These are phyloP conservation scores for Protonemura montana DNA, from an alignment of 2,888 invertebrate genomes.

Conservation along the genomic window DNA sequence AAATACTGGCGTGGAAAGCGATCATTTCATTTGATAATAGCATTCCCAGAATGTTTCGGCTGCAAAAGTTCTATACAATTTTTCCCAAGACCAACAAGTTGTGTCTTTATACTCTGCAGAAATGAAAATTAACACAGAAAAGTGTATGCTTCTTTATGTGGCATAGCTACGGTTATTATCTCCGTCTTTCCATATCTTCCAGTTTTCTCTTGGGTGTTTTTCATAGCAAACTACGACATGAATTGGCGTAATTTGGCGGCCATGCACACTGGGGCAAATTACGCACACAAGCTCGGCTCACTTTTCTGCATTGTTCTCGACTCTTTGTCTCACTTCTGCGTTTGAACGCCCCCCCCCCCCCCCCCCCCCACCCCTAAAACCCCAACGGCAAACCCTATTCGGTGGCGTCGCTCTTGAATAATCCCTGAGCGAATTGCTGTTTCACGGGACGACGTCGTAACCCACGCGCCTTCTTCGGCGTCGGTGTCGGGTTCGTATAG, in stretches of 20 bases:
- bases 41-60: no score
- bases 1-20: no score
- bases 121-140: no score
- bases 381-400: neutral
- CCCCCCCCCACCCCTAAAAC: neutral
- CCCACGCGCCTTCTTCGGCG: neutral
- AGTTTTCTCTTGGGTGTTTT: no score
- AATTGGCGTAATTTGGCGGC: neutral
- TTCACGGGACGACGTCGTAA: constrained; percentile 21
- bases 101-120: no score
- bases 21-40: no score
- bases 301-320: constrained; percentile 10
- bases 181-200: no score
- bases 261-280: neutral
- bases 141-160: no score
- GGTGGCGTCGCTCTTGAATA: constrained; percentile 15
- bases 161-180: no score
- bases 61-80: no score
- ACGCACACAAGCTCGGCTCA: neutral
- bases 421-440: constrained; percentile 39
- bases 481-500: neutral
- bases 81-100: no score
- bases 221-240: neutral
- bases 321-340: constrained; percentile 28
- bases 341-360: constrained; percentile 5